Evolutionary conservation across 64 coral and sea anemone genomes (phyloP), one percentile per base, ranked within the genome.

Genomic region (Pocillopora verrucosa): DNA sequence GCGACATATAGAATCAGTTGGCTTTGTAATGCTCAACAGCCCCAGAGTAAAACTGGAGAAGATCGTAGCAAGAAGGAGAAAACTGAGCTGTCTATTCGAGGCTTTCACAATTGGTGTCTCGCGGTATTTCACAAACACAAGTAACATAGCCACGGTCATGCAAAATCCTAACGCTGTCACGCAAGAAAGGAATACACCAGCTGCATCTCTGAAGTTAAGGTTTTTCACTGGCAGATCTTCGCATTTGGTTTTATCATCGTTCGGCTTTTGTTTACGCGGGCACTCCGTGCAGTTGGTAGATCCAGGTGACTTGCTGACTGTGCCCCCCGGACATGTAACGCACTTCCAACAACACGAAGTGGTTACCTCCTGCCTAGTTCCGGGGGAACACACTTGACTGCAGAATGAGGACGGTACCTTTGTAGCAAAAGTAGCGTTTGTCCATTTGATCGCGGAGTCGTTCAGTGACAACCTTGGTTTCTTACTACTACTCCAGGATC

Each of bases 271-370:
- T 36, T 89, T 68, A 11, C 30, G 20, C 59, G 74, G 56, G 45
- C 87, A 89, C 6, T 30, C 9, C 13, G 87, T 78, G 36, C 87
- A 89, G 58, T 89, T 77, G 30, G 72, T 77, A 1, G 87, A 77
- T 25, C 87, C 74, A 38, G 34, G 34, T 56, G 78, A n/a, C 36
- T 59, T 41, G 25, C 73, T 78, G 37, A 89, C 74, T 61, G 87
- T 89, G 5, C 51, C 87, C 75, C 75, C 87, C 16, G 87, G 73
- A 11, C 87, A 89, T 7, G 17, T 30, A 9, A 89, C 37, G 76
- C 87, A 89, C 36, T 89, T 75, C 87, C 87, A 89, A 64, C 87
- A 89, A 35, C 87, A 89, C 5, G 56, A 25, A 36, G 12, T 35
- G 37, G 17, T 78, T 22, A 61, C 4, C 17, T 72, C 61, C 25